A percentile compares a stretch with the other conserved stretches of the same genome.
These are phyloP conservation scores for Oreonectes daqikongensis DNA, from an alignment of 2,797 vertebrate species.

Conservation along the genomic window DNA sequence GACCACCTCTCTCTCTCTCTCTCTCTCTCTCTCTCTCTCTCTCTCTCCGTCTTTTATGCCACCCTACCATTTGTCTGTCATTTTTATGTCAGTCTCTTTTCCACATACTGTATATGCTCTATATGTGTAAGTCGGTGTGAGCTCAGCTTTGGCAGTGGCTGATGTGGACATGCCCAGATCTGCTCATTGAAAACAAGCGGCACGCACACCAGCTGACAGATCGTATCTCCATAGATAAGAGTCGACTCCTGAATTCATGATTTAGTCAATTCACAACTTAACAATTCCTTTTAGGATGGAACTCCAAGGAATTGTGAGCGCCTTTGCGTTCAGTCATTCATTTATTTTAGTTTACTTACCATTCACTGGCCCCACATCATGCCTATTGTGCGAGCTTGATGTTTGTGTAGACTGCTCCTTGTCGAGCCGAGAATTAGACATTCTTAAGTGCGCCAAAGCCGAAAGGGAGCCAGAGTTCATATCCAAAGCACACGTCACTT, in stretches of 20 bases:
- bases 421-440: constrained; percentile 17
- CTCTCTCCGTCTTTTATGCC: background rate
- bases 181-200: constrained; percentile 38
- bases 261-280: constrained; percentile 15
- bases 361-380: constrained; percentile 11
- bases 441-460: constrained; percentile 19
- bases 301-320: background rate
- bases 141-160: constrained; percentile 24
- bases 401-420: constrained; percentile 4
- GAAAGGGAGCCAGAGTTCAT: constrained; percentile 41
- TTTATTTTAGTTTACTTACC: background rate
- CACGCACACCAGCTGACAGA: constrained; percentile 36
- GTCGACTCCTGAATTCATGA: constrained; percentile 10
- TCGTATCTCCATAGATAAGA: constrained; percentile 8
- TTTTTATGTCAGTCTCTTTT: no score
- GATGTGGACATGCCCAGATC: constrained; percentile 49
- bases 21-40: constrained; percentile 5
- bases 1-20: background rate
- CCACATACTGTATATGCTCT: no score
- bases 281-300: background rate
- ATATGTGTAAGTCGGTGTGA: constrained; percentile 23
- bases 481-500: constrained; percentile 47
- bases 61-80: background rate
- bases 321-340: constrained; percentile 2
- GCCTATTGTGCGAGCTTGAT: constrained; percentile 16